phyloP scores from a whole-genome alignment of 1,140 invertebrate genomes.

The Tetragnatha versicolor region DNA sequence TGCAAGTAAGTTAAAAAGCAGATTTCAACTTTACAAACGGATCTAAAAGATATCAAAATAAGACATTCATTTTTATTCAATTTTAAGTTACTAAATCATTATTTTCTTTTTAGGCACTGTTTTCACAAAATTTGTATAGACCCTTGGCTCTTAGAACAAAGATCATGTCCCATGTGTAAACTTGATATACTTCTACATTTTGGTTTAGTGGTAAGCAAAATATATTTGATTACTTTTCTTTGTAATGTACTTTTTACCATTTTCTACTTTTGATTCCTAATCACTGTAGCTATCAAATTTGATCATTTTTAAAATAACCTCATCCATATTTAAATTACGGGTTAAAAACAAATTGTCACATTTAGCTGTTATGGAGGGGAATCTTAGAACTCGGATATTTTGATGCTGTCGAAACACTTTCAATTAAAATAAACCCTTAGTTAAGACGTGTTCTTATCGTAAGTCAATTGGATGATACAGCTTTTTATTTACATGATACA shows the following conservation, averaged over 20 bases:
- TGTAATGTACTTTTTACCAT: neutral
- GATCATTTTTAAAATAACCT: neutral
- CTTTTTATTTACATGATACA: too few relatives aligned
- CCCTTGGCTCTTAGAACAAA: constrained; percentile 90
- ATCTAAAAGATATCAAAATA: neutral
- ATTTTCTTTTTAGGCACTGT: constrained; percentile 77
- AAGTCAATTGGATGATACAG: too few relatives aligned
- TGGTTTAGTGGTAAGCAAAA: constrained; percentile 73
- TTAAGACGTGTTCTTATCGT: too few relatives aligned
- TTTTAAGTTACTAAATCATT: constrained; percentile 16
- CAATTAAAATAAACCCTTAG: too few relatives aligned
- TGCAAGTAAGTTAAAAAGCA: constrained; percentile 84
- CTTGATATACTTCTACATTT: constrained; percentile 93
- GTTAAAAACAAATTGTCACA: neutral
- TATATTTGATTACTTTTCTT: neutral
- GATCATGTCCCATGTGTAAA: constrained; percentile 95
- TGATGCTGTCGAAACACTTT: too few relatives aligned
- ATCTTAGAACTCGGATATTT: too few relatives aligned
- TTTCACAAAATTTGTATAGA: constrained; percentile 95
- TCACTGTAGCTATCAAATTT: too few relatives aligned
- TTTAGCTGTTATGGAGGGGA: too few relatives aligned
- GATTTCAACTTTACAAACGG: neutral
- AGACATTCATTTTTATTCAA: neutral
- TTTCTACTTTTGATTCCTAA: neutral
- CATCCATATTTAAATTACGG: neutral